Evolutionary conservation across 1,140 invertebrate genomes (phyloP).

Genomic region (Lepidotrigona ventralis): DNA sequence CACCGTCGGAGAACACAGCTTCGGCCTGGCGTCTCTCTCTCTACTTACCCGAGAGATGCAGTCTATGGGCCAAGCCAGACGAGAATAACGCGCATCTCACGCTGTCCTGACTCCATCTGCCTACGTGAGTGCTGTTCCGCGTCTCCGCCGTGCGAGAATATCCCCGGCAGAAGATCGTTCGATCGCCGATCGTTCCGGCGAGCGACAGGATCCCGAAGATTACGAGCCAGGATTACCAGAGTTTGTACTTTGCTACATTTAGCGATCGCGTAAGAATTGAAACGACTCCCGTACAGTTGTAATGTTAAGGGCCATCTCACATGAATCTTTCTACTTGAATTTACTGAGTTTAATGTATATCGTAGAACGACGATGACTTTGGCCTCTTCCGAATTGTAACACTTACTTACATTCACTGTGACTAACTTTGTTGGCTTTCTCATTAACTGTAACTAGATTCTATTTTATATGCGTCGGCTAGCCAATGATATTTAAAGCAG

Average conservation of each 20-base stretch:
- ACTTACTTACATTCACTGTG: no score
- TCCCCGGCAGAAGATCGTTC: constrained; percentile 40
- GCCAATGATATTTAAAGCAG: no score
- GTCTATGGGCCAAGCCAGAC: constrained; percentile 64
- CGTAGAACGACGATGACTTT: no score
- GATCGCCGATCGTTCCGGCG: constrained; percentile 11
- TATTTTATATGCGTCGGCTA: no score
- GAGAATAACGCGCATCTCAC: constrained; percentile 69
- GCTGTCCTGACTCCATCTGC: constrained; percentile 70
- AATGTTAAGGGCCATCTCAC: no score
- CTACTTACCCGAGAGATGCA: neutral
- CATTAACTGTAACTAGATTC: no score
- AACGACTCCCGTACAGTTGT: neutral
- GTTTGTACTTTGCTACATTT: neutral
- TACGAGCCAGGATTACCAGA: neutral
- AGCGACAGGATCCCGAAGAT: neutral
- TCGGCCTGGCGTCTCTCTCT: constrained; percentile 4
- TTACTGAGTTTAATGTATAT: no score
- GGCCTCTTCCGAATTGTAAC: no score
- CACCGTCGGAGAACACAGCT: neutral
- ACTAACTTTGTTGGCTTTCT: no score
- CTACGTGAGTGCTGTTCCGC: constrained; percentile 14
- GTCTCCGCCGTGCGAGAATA: neutral
- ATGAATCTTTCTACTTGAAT: no score
- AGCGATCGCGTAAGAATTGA: neutral